A percentile compares a stretch with the other conserved stretches of the same genome.
phyloP scores from a whole-genome alignment of 1,140 invertebrate species.

The Drosophila nannoptera region DNA sequence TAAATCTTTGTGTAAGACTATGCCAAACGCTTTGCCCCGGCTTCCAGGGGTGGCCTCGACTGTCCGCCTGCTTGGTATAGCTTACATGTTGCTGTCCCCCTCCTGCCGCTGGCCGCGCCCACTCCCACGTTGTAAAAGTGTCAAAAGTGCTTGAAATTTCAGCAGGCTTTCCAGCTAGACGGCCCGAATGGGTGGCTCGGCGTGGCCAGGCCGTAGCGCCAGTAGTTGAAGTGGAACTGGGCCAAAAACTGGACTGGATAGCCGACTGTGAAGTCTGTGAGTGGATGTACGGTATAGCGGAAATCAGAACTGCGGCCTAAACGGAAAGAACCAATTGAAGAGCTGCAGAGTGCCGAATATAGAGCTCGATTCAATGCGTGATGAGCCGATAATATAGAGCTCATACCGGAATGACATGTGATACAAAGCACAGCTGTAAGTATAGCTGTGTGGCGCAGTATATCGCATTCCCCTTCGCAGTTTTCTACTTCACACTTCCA shows the following conservation, averaged over 20 bases:
- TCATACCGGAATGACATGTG: no score
- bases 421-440: no score
- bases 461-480: background rate
- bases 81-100: conserved; percentile 25
- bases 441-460: no score
- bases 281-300: no score
- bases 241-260: conserved; percentile 51
- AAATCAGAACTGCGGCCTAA: no score
- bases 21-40: conserved; percentile 59
- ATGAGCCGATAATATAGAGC: no score
- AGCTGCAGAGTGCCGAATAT: no score
- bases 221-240: conserved; percentile 11
- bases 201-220: background rate
- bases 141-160: conserved; percentile 77
- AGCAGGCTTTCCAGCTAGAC: conserved; percentile 59
- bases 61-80: conserved; percentile 38
- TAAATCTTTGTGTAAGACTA: conserved; percentile 77
- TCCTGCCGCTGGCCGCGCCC: background rate
- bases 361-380: no score
- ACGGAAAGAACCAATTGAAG: no score
- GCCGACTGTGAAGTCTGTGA: background rate
- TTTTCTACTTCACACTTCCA: conserved; percentile 42
- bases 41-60: conserved; percentile 1
- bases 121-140: conserved; percentile 49
- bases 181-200: background rate